phyloP scores from a whole-genome alignment of 2,113 vertebrate species.

The Pungitius pungitius region DNA sequence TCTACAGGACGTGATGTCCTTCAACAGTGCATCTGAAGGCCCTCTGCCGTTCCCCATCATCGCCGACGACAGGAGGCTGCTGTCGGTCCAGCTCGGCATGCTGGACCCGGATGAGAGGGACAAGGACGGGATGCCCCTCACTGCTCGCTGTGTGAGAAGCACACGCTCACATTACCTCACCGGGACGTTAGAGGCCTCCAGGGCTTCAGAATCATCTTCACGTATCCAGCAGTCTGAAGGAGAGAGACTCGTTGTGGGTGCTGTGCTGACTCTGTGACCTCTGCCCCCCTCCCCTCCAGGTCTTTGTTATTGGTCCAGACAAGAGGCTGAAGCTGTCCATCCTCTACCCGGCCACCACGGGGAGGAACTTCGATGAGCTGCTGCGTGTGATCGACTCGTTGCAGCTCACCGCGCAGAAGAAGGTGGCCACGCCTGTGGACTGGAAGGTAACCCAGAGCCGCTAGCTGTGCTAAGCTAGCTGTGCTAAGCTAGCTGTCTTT shows the following conservation, averaged over 20 bases:
- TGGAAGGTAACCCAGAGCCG: slow-evolving; percentile 87
- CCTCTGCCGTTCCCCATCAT: slow-evolving; percentile 94
- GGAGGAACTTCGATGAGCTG: slow-evolving; percentile 96
- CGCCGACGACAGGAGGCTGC: slow-evolving; percentile 88
- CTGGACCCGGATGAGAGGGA: slow-evolving; percentile 93
- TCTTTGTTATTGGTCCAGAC: slow-evolving; percentile 94
- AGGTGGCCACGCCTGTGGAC: slow-evolving; percentile 93
- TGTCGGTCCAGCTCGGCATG: slow-evolving; percentile 91
- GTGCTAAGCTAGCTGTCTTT: neutral
- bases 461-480: neutral
- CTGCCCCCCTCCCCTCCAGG: slow-evolving; percentile 74
- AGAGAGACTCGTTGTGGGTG: too few relatives aligned
- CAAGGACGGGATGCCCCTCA: slow-evolving; percentile 89
- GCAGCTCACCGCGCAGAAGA: slow-evolving; percentile 92
- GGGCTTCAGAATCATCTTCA: too few relatives aligned
- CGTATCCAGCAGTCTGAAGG: too few relatives aligned
- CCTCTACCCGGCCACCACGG: slow-evolving; percentile 96
- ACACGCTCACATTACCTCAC: neutral
- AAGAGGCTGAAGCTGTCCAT: slow-evolving; percentile 97
- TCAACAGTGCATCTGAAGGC: slow-evolving; percentile 71
- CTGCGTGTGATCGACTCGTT: slow-evolving; percentile 92
- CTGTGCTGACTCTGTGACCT: neutral
- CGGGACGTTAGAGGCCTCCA: neutral
- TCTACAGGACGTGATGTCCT: slow-evolving; percentile 89
- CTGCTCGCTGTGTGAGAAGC: slow-evolving; percentile 88